A percentile compares a stretch with the other conserved stretches of the same genome.
phyloP scores from a whole-genome alignment of 2,113 vertebrate genomes.

The Anolis carolinensis region DNA sequence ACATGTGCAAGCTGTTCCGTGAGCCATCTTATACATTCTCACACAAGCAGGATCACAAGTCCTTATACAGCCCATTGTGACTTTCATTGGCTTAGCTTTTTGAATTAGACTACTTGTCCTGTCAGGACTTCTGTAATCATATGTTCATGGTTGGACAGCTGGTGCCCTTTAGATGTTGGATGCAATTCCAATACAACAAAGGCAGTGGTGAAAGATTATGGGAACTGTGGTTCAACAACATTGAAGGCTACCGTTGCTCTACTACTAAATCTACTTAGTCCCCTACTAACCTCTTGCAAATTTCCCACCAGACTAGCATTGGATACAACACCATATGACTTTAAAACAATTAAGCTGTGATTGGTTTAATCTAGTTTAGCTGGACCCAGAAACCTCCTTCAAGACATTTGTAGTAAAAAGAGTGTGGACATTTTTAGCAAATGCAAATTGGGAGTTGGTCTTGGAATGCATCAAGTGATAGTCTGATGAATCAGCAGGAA shows the following conservation, averaged over 20 bases:
- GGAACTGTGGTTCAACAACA: neutral
- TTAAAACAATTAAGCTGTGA: slow-evolving; percentile 7
- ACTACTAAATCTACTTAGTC: too few relatives aligned
- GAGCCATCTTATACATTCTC: neutral
- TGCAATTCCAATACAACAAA: neutral
- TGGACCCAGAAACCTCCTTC: neutral
- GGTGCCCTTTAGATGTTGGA: neutral
- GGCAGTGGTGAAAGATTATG: neutral
- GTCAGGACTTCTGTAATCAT: neutral
- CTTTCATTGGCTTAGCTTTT: neutral
- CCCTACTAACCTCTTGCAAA: neutral
- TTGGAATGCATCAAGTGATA: neutral
- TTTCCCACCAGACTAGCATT: neutral
- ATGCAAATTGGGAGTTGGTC: neutral
- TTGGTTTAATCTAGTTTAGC: rapidly evolving
- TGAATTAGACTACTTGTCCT: neutral
- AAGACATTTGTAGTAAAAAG: neutral
- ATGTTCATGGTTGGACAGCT: neutral
- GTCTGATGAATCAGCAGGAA: neutral
- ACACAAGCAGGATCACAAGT: neutral
- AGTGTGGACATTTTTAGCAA: neutral
- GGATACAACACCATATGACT: neutral
- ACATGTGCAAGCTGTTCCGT: neutral
- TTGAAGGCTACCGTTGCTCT: neutral
- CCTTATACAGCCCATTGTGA: neutral